Conservation (phyloP, 2,113 vertebrate species). For the Polypterus senegalus region DNA sequence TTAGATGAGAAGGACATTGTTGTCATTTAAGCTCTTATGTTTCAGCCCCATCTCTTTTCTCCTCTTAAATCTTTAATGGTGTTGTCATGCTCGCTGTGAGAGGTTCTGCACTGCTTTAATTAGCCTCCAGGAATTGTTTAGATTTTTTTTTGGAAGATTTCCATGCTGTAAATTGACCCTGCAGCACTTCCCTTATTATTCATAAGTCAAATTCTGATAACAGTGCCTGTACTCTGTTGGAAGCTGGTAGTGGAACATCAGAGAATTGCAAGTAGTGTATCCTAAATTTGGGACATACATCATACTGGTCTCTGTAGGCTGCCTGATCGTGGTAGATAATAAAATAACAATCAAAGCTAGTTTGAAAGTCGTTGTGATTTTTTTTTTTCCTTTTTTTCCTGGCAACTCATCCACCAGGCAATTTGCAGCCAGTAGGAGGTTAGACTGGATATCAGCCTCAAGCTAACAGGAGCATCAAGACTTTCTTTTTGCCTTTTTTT, state of each 20-base stretch:
- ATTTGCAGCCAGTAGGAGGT: slow-evolving; percentile 51
- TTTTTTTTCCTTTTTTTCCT: slow-evolving; percentile 19
- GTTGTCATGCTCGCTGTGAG: slow-evolving; percentile 51
- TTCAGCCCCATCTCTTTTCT: slow-evolving; percentile 30
- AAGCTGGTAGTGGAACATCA: slow-evolving; percentile 19
- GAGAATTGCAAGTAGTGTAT: slow-evolving; percentile 18
- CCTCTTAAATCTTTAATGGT: slow-evolving; percentile 57
- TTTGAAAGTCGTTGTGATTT: slow-evolving; percentile 38
- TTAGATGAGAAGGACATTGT: slow-evolving; percentile 57
- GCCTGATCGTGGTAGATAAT: slow-evolving; percentile 30
- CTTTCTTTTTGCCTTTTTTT: slow-evolving; percentile 25
- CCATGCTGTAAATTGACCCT: slow-evolving; percentile 16
- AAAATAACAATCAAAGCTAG: slow-evolving; percentile 38
- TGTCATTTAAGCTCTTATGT: slow-evolving; percentile 39
- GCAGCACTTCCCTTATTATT: slow-evolving; percentile 7
- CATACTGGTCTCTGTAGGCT: slow-evolving; percentile 21
- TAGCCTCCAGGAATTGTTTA: slow-evolving; percentile 45
- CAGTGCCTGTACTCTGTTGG: slow-evolving; percentile 16
- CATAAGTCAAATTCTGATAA: slow-evolving; percentile 18
- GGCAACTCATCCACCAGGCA: slow-evolving; percentile 41
- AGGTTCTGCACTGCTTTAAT: slow-evolving; percentile 51
- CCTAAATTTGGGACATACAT: slow-evolving; percentile 17
- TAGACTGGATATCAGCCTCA: slow-evolving; percentile 44
- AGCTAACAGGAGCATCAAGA: slow-evolving; percentile 53
- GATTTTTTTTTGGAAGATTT: slow-evolving; percentile 22